Base-by-base conservation (phyloP, 2,888 invertebrate genomes). In the Entomobrya multifasciata region DNA sequence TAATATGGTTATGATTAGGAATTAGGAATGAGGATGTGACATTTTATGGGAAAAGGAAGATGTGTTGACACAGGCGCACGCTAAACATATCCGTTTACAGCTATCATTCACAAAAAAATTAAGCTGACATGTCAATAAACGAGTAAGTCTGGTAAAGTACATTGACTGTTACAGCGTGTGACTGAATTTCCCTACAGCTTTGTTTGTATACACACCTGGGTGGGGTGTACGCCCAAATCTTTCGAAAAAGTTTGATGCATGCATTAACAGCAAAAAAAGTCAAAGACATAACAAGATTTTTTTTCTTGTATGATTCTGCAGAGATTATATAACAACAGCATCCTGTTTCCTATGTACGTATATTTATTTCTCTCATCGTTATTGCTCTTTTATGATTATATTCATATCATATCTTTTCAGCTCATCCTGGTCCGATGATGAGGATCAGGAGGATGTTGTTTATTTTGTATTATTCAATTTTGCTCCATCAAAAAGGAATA, bases 301-400 rank as follows among this genome's bases (percentile, higher is more conserved):
- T 52, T 52, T 52, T 22, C 30, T 1, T 22, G 27, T 22, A 17
- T 1, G 8, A 44, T 36, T 17, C 10, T 70, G 52, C 17, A 30
- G 17, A 27, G 72, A 30, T 49, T 49, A 52, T 52, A 79, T 52
- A 65, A 79, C 49, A 36, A 79, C 49, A 36, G 67, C 49, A 79
- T 79, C 79, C 79, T 79, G 79, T 67, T 67, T 79, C 79, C 79
- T 49, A 65, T 79, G 36, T 15, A n/a, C 20, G 67, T 22, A 67
- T 13, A 67, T 22, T 20, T 3, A 15, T 22, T 49, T 72, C 52
- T 74, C 41, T 44, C 17, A 67, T 74, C 27, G 6, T 8, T 36
- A 52, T 30, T 47, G 4, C 72, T 36, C 36, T 36, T 36, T 36
- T 10, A 72, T 27, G 11, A 49, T 74, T 30, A 74, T n/a, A 30